Conservation (phyloP, 1,140 invertebrate genomes). For the Meteorus sp. region DNA sequence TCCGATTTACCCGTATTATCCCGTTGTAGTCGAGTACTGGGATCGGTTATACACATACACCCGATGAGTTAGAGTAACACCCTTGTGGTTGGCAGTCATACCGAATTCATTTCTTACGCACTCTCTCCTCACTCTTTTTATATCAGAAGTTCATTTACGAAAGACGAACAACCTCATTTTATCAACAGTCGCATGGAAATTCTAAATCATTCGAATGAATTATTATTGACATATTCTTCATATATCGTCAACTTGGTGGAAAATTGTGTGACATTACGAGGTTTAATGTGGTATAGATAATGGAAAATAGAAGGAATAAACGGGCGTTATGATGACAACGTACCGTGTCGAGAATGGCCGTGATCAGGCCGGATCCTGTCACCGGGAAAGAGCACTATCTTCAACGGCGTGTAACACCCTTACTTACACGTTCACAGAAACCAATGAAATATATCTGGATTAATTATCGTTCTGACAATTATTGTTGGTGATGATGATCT, state of each 20-base stretch:
- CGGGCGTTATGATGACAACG: slow-evolving; percentile 31
- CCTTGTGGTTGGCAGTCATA: not conserved
- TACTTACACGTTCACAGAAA: too few relatives aligned
- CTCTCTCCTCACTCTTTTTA: not conserved
- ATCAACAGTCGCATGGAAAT: too few relatives aligned
- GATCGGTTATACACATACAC: slow-evolving; percentile 22
- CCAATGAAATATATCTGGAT: too few relatives aligned
- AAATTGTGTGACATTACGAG: too few relatives aligned
- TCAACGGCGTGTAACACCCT: slow-evolving; percentile 25
- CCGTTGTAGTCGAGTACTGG: slow-evolving; percentile 20
- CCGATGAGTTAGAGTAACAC: not conserved
- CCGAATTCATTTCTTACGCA: not conserved
- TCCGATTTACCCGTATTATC: slow-evolving; percentile 33
- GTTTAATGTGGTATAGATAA: not conserved
- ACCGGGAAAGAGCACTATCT: slow-evolving; percentile 52
- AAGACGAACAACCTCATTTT: too few relatives aligned
- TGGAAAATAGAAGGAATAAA: not conserved
- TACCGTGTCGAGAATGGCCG: slow-evolving; percentile 61
- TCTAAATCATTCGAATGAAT: too few relatives aligned
- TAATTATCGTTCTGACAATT: too few relatives aligned
- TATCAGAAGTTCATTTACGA: slow-evolving; percentile 1
- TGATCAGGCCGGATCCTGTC: slow-evolving; percentile 59
- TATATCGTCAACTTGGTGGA: too few relatives aligned
- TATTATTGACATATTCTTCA: too few relatives aligned
- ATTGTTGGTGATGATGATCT: too few relatives aligned